Base-by-base conservation (phyloP, 2,888 invertebrate genomes). In the Sylvicola cinctus region DNA sequence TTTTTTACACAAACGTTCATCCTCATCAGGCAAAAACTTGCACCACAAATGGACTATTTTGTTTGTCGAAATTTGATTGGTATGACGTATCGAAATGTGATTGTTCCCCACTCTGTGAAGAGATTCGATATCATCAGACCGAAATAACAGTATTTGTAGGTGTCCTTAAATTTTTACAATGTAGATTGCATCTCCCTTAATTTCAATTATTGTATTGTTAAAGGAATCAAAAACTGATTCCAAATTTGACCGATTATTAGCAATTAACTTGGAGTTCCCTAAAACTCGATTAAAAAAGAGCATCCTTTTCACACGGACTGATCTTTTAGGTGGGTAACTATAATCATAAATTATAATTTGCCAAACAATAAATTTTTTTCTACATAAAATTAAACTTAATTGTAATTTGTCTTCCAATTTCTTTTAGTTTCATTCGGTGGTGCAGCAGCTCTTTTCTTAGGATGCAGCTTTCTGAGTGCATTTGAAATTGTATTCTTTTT, bases 341-440 rank as follows among this genome's bases (percentile, higher is more conserved):
- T n/a, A n/a, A n/a, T n/a, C n/a, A n/a, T n/a, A n/a, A n/a, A n/a
- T n/a, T n/a, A n/a, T n/a, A n/a, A n/a, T n/a, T n/a, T n/a, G n/a
- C n/a, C n/a, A n/a, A n/a, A n/a, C n/a, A n/a, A n/a, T n/a, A n/a
- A n/a, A n/a, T n/a, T n/a, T n/a, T n/a, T n/a, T 11, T 26, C 26
- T 26, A 11, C 26, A 26, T 26, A 26, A 10, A 10, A 26, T 10
- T 8, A 11, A 8, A 26, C 26, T 26, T 26, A 10, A 26, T 26
- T 26, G 8, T 8, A 26, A 26, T 26, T 11, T 26, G 26, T 10
- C 8, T 25, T 10, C 26, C 26, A 25, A 8, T 8, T 25, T 25
- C 8, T 25, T 25, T 29, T 10, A 29, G 29, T 29, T 6, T 29
- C 29, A 29, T 29, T 29, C 8, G 29, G 29, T 29, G 29, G 29